Conservation (phyloP, 1,140 invertebrate genomes). For the Cotesia typhae region DNA sequence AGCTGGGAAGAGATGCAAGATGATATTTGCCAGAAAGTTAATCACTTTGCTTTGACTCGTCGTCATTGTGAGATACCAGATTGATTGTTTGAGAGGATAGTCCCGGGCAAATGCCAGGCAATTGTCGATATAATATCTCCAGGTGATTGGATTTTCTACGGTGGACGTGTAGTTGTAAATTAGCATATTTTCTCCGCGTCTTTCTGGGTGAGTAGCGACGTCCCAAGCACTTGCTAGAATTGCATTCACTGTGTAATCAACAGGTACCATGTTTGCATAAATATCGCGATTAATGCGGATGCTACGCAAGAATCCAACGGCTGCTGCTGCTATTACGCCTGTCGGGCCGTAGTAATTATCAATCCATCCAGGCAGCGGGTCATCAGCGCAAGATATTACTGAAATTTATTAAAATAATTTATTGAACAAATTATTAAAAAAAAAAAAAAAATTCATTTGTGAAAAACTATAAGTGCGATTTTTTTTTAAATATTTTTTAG, state of each 20-base stretch:
- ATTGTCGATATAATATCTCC: slow-evolving; percentile 69
- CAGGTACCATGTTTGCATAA: slow-evolving; percentile 79
- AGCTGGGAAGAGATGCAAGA: slow-evolving; percentile 74
- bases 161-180: slow-evolving; percentile 80
- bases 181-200: slow-evolving; percentile 60
- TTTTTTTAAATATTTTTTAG: no score
- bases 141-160: slow-evolving; percentile 73
- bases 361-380: slow-evolving; percentile 78
- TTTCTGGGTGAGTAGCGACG: slow-evolving; percentile 59
- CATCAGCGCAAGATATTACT: slow-evolving; percentile 78
- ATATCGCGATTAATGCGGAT: slow-evolving; percentile 66
- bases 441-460: no score
- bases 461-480: no score
- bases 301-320: slow-evolving; percentile 74
- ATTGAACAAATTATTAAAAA: no score
- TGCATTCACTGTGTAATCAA: slow-evolving; percentile 80
- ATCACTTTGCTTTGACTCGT: slow-evolving; percentile 67
- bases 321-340: slow-evolving; percentile 67
- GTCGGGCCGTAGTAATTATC: slow-evolving; percentile 84
- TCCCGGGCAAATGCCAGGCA: slow-evolving; percentile 64
- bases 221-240: slow-evolving; percentile 79
- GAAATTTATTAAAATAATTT: slow-evolving; percentile 38
- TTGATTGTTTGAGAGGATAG: slow-evolving; percentile 67
- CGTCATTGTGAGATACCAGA: slow-evolving; percentile 70
- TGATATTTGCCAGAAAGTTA: slow-evolving; percentile 65